Evolutionary conservation across 37 sponge, comb jelly and placozoan species (phyloP).

Genomic region (Haliclona indistincta): DNA sequence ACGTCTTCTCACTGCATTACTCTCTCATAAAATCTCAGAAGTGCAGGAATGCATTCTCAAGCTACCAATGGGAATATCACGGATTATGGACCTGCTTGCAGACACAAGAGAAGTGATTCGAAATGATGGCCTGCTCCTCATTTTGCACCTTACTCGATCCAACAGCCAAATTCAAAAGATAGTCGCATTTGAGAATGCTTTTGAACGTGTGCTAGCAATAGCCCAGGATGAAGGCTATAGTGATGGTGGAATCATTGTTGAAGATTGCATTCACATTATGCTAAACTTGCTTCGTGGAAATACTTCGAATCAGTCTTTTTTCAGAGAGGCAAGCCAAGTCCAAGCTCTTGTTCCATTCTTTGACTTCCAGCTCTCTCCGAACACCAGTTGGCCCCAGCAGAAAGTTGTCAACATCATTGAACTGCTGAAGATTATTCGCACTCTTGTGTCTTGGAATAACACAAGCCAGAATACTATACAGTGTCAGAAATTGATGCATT

Average conservation of each 20-base stretch:
- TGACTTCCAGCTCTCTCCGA: constrained; percentile 14
- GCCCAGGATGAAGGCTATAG: constrained; percentile 81
- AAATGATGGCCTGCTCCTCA: constrained; percentile 85
- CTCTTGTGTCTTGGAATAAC: constrained; percentile 63
- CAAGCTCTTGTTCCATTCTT: constrained; percentile 63
- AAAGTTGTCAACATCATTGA: constrained; percentile 57
- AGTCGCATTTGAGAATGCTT: constrained; percentile 95
- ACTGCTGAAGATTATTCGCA: constrained; percentile 56
- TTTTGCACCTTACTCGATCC: constrained; percentile 70
- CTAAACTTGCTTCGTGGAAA: constrained; percentile 70
- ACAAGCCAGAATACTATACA: constrained; percentile 55
- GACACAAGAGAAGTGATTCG: constrained; percentile 86
- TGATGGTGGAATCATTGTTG: constrained; percentile 89
- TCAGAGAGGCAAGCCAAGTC: constrained; percentile 82
- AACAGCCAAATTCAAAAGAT: constrained; percentile 92
- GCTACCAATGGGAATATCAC: constrained; percentile 80
- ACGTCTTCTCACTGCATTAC: constrained; percentile 58
- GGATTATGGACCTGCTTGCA: constrained; percentile 87
- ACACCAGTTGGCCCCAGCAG: constrained; percentile 33
- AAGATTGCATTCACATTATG: constrained; percentile 83
- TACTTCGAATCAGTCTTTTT: constrained; percentile 89
- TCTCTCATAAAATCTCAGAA: constrained; percentile 33
- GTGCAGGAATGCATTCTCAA: constrained; percentile 75
- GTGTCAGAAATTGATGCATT: constrained; percentile 69
- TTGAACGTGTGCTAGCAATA: constrained; percentile 83